Evolutionary conservation across 2,888 invertebrate genomes (phyloP).

Genomic region (Cyclophora albipunctata): DNA sequence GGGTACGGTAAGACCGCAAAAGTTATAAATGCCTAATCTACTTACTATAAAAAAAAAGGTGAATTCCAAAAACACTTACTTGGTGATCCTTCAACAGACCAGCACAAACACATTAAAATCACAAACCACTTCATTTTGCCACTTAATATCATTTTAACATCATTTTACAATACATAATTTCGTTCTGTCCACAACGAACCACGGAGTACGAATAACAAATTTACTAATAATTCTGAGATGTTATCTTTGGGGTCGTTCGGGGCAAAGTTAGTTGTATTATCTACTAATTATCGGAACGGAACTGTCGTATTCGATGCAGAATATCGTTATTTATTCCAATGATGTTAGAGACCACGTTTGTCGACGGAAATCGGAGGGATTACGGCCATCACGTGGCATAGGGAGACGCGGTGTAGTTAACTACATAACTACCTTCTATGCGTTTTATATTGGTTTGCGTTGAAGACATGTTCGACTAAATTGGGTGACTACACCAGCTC

Average conservation of each 20-base stretch:
- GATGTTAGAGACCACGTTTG: slow-evolving; percentile 4
- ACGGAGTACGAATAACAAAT: slow-evolving; percentile 45
- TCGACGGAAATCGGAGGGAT: slow-evolving; percentile 11
- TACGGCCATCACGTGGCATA: slow-evolving; percentile 1
- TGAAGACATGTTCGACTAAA: too few species aligned
- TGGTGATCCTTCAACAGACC: slow-evolving; percentile 46
- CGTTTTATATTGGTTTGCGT: too few species aligned
- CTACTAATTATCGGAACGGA: slow-evolving; percentile 49
- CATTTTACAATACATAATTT: slow-evolving; percentile 26
- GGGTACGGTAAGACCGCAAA: too few species aligned
- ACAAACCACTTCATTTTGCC: slow-evolving; percentile 57
- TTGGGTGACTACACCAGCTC: too few species aligned
- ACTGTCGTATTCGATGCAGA: slow-evolving; percentile 16
- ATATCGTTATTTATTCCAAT: neutral
- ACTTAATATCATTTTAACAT: slow-evolving; percentile 30
- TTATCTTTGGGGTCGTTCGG: slow-evolving; percentile 46
- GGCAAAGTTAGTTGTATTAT: slow-evolving; percentile 63
- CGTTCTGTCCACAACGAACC: slow-evolving; percentile 25
- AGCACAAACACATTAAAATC: slow-evolving; percentile 56
- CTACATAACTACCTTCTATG: too few species aligned
- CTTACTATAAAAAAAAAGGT: too few species aligned
- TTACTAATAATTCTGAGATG: slow-evolving; percentile 27
- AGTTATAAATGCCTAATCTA: too few species aligned
- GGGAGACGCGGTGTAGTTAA: too few species aligned
- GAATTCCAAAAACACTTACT: slow-evolving; percentile 37